phyloP scores from a whole-genome alignment of 2,888 invertebrate genomes.

The Unio delphinus region DNA sequence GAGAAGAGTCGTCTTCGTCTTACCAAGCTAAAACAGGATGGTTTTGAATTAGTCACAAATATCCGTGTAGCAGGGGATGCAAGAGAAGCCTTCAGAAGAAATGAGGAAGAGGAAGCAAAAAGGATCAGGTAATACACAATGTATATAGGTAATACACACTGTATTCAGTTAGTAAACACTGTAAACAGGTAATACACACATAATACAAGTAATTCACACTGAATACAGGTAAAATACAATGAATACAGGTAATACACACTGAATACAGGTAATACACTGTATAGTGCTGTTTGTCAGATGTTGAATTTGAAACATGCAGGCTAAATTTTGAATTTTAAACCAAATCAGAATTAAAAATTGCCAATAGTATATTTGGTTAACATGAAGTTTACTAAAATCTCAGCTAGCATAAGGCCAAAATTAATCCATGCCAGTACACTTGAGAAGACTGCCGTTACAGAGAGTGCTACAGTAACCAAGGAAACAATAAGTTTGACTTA shows the following conservation, averaged over 20 bases:
- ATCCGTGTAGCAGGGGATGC: constrained; percentile 71
- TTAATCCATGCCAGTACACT: too few relatives aligned
- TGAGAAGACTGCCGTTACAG: too few relatives aligned
- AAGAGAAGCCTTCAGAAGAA: constrained; percentile 64
- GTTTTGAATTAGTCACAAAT: constrained; percentile 70
- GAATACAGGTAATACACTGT: neutral
- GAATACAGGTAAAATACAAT: too few relatives aligned
- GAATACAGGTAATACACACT: neutral
- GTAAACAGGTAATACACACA: constrained; percentile 18
- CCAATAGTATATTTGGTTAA: too few relatives aligned
- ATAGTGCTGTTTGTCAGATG: too few relatives aligned
- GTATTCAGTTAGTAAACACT: neutral
- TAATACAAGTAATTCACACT: constrained; percentile 14
- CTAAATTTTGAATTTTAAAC: too few relatives aligned
- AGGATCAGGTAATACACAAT: constrained; percentile 39
- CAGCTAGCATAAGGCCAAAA: too few relatives aligned
- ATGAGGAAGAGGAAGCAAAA: constrained; percentile 68
- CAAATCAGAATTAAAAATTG: too few relatives aligned
- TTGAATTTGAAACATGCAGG: too few relatives aligned
- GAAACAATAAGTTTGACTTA: too few relatives aligned
- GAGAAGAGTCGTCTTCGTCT: constrained; percentile 69
- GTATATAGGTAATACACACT: neutral
- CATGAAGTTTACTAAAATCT: too few relatives aligned
- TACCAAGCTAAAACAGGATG: constrained; percentile 68
- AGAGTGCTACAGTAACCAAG: too few relatives aligned